phyloP scores from a whole-genome alignment of 2,113 vertebrate species.

The Leptodactylus fuscus region DNA sequence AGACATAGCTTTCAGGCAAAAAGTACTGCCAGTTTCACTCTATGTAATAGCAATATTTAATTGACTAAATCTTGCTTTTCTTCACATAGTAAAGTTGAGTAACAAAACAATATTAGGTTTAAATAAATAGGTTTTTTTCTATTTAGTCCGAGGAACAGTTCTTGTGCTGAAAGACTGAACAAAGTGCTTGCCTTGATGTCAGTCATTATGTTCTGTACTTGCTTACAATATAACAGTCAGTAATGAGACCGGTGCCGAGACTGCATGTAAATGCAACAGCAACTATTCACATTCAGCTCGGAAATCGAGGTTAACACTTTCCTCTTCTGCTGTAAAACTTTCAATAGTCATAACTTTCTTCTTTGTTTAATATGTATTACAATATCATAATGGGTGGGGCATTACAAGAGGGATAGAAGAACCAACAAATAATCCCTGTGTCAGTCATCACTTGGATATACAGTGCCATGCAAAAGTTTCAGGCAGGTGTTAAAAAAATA shows the following conservation, averaged over 20 bases:
- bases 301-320: background rate
- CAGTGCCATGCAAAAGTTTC: too few species aligned
- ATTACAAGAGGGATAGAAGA: too few species aligned
- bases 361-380: too few species aligned
- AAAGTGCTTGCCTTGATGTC: constrained; percentile 27
- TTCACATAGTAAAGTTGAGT: constrained; percentile 44
- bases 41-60: constrained; percentile 58
- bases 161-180: background rate
- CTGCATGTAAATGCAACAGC: background rate
- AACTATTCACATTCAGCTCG: too few species aligned
- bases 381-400: too few species aligned
- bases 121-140: constrained; percentile 9
- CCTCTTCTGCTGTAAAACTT: background rate
- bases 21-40: constrained; percentile 55
- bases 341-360: too few species aligned
- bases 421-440: too few species aligned
- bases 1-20: constrained; percentile 58
- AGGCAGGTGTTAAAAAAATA: too few species aligned
- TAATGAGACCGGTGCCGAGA: background rate
- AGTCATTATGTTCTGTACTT: background rate
- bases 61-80: constrained; percentile 59
- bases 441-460: too few species aligned
- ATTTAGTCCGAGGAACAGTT: constrained; percentile 17
- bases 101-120: constrained; percentile 53
- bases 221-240: background rate